Percentiles rank a stretch among this genome's conserved stretches.
Conservation (phyloP, 2,113 vertebrate species). For the Crocuta crocuta region DNA sequence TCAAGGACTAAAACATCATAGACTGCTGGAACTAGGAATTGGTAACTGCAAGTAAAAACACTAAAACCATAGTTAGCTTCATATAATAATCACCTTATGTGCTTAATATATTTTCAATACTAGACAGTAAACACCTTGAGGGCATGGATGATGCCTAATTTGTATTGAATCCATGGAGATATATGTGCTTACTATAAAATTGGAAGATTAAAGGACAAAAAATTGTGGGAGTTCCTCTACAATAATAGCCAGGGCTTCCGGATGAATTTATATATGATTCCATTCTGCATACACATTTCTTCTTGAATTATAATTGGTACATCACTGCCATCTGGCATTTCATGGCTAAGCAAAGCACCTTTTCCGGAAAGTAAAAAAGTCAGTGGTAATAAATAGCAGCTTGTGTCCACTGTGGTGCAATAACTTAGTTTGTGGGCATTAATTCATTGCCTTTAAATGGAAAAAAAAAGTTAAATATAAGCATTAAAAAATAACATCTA, state of each 20-base stretch:
- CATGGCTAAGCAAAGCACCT: neutral
- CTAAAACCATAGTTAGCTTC: neutral
- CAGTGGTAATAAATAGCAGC: conserved; percentile 48
- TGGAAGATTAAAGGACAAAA: neutral
- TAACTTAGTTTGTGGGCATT: neutral
- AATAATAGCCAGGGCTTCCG: neutral
- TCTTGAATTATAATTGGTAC: conserved; percentile 51
- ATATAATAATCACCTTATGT: neutral
- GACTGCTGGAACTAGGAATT: neutral
- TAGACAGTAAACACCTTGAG: neutral
- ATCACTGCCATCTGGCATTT: conserved; percentile 47
- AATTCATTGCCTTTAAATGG: neutral
- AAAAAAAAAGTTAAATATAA: neutral
- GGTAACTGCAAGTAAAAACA: neutral
- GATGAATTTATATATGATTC: neutral
- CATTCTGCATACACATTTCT: neutral
- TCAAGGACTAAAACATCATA: neutral
- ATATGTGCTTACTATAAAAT: neutral
- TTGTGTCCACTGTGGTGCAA: conserved; percentile 28
- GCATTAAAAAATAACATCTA: neutral
- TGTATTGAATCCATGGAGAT: neutral
- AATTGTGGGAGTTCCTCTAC: neutral
- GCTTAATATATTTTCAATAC: neutral
- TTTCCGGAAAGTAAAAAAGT: conserved; percentile 44
- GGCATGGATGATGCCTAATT: neutral